Conservation (phyloP, 2,113 vertebrate species). For the Neomonachus schauinslandi region DNA sequence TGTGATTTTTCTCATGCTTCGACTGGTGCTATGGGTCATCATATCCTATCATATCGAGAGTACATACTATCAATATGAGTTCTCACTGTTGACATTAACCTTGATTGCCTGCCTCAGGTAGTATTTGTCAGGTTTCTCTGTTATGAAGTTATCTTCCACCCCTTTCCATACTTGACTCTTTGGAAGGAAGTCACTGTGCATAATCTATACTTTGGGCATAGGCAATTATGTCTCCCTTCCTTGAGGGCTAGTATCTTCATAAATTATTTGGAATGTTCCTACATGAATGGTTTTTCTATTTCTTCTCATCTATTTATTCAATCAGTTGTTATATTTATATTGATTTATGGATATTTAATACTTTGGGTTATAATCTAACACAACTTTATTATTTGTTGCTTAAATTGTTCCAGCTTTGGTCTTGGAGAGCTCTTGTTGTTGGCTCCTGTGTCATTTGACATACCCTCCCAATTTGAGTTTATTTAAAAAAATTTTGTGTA, state of each 20-base stretch:
- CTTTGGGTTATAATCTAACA: background rate
- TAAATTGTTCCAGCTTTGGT: background rate
- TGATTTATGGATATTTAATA: background rate
- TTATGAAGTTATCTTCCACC: background rate
- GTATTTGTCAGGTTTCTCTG: background rate
- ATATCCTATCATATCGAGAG: background rate
- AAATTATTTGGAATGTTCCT: background rate
- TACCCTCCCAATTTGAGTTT: background rate
- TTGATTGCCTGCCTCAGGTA: background rate
- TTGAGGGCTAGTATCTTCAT: background rate
- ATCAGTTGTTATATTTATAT: background rate
- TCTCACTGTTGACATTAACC: background rate
- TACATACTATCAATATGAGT: rapidly evolving
- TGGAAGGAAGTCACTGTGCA: background rate
- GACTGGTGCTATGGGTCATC: background rate
- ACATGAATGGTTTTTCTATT: background rate
- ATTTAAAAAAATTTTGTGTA: background rate
- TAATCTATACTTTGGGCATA: background rate
- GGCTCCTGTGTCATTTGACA: background rate
- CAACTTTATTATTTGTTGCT: background rate
- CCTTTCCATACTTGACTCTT: background rate
- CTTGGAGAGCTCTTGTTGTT: background rate
- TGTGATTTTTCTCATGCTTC: background rate
- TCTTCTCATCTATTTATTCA: background rate
- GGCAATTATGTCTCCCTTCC: background rate